Percentiles rank a stretch among this genome's conserved stretches.
These are phyloP conservation scores for Azemiops feae DNA, from an alignment of 2,113 vertebrate species.

Conservation along the genomic window DNA sequence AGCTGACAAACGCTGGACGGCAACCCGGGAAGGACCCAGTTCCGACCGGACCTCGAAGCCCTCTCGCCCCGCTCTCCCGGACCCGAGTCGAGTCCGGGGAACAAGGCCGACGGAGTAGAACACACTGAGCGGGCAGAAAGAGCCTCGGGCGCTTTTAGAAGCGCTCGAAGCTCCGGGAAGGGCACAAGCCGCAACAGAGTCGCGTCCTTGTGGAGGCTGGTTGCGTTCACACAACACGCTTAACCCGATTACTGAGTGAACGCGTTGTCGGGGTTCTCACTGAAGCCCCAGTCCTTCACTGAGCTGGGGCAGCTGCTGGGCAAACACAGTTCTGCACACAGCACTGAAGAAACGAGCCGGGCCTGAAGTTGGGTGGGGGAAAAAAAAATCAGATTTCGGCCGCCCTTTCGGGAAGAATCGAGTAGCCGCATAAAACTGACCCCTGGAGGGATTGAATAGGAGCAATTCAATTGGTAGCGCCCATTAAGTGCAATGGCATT, in stretches of 20 bases:
- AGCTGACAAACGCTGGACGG: not conserved
- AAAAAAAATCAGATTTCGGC: not conserved
- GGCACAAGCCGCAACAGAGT: not conserved
- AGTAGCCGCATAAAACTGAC: not conserved
- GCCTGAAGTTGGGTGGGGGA: not conserved
- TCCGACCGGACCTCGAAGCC: not conserved
- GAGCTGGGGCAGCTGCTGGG: not conserved
- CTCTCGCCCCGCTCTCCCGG: not conserved
- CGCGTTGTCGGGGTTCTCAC: not conserved
- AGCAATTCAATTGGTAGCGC: not conserved
- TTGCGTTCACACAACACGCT: not conserved
- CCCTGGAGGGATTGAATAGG: not conserved
- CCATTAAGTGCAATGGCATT: not conserved
- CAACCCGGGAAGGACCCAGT: not conserved
- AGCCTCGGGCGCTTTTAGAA: not conserved
- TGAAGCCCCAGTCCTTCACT: not conserved
- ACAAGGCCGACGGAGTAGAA: not conserved
- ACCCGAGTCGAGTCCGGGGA: not conserved
- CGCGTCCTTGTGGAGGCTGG: not conserved
- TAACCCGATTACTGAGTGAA: not conserved
- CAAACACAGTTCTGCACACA: not conserved
- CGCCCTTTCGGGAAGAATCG: not conserved
- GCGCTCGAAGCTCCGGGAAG: not conserved
- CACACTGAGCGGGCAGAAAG: not conserved
- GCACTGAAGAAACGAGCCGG: not conserved